Base-by-base conservation (phyloP, 2,888 invertebrate genomes). In the Thyatira batis region DNA sequence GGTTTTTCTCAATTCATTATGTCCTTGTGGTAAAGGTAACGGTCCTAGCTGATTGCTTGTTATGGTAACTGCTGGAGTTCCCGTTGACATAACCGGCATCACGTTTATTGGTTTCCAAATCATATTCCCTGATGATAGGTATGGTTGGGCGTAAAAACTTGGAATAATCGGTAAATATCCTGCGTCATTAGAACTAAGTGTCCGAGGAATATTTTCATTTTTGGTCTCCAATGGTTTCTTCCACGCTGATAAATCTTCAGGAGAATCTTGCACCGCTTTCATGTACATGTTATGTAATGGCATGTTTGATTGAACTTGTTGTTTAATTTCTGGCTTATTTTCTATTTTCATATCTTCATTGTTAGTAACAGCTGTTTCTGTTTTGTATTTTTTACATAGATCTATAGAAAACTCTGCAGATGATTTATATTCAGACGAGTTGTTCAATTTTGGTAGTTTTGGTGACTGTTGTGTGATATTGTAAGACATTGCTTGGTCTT, bases 41-140 rank as follows among this genome's bases (percentile, higher is more conserved):
- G 55, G 46, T 23, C 58, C 54, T 50, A 67, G 48, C 8, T 59
- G 52, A 45, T 55, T 64, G 20, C 54, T 64, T 11, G 63, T 3
- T 25, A 68, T 49, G 20, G 67, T 25, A 1, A 58, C 45, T 2
- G 62, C 43, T 4, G 74, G 46, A 43, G 71, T 23, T 21, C 58
- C 67, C n/a, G 76, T 48, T 30, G 76, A 52, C 54, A 77, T 58
- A 10, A 78, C 46, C 13, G 81, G 72, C 57, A 77, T 52, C 3
- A 73, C 57, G 52, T 66, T 78, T 23, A 80, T 50, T 13, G 84
- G 83, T 53, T 84, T 85, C 85, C 84, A 87, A 50, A 85, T 45
- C 20, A 83, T 60, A 45, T 78, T 79, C 28, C 73, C 76, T 9
- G 76, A 52, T 25, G 79, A 54, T 1, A 78, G 50, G 49, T 70